Evolutionary conservation across 2,113 vertebrate genomes (phyloP), one percentile per base, ranked within the genome.

Genomic region (Tyto alba): DNA sequence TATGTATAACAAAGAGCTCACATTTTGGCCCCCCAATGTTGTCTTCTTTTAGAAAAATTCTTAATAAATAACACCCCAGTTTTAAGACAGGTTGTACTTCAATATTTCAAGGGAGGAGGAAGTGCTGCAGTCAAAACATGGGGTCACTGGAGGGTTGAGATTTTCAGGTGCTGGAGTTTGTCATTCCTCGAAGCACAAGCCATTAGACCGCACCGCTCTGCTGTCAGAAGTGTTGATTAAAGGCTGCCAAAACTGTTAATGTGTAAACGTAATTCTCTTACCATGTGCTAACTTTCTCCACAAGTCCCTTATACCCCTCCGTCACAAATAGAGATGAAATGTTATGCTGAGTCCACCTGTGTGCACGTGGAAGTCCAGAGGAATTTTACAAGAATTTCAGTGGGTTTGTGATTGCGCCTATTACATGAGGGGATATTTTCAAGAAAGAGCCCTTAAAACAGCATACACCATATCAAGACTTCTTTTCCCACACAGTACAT

Each of bases 1-100:
- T 76, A 21, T 52, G 30, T 81, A 25, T 34, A 68, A 79, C 55
- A 92, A 93, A 78, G 27, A 80, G 45, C 53, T 95, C 48, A 19
- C 8, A 7, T 67, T 92, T 95, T 95, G 89, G 71, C 53, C 82
- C 76, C 41, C 26, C 76, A 67, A 86, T 69, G 29, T 73, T 90
- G 68, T 67, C 40, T 69, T 63, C 63, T 68, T 91, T 66, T 47
- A 85, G 92, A 89, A 94, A 91, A 92, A 91, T 11, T 74, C 60
- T 73, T 76, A 71, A 55, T 52, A 90, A 66, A 34, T 64, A 94
- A 14, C 66, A 90, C 29, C 21, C 8, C 10, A 36, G 19, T 81
- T 94, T 95, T 95, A 78, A 53, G 50, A 38, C 7, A 14, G 40
- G 32, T 90, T 77, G 12, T 59, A 48, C 55, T 96, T 71, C 38